Conservation (phyloP, 2,113 vertebrate genomes). For the Archilochus colubris region DNA sequence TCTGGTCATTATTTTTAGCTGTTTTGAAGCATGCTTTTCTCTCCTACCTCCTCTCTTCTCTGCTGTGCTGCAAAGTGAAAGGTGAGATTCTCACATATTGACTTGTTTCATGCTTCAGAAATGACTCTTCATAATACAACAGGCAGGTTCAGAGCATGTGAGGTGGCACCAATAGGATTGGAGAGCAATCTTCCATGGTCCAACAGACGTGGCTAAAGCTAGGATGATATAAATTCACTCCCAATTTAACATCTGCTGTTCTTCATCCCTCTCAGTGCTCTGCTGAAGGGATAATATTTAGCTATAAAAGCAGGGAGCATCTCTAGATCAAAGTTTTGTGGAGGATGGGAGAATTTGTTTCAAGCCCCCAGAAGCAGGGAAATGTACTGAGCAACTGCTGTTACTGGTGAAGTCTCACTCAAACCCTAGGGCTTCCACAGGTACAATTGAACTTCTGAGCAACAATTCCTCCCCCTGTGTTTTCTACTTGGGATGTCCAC, state of each 20-base stretch:
- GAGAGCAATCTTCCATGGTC: not conserved
- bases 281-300: not conserved
- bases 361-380: not conserved
- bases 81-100: not conserved
- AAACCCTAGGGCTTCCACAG: not conserved
- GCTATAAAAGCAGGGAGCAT: not conserved
- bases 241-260: not conserved
- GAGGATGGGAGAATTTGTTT: not conserved
- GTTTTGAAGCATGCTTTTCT: not conserved
- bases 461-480: not conserved
- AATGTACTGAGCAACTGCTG: accelerated
- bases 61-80: not conserved
- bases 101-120: not conserved
- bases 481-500: not conserved
- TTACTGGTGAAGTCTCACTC: not conserved
- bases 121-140: not conserved
- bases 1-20: not conserved
- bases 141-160: not conserved
- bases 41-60: not conserved
- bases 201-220: accelerated
- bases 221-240: not conserved
- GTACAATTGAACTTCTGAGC: not conserved
- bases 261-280: not conserved
- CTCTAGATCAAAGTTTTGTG: not conserved
- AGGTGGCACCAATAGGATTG: not conserved